Conservation (phyloP, 1,140 invertebrate genomes). For the Panagrolaimus sp. region DNA sequence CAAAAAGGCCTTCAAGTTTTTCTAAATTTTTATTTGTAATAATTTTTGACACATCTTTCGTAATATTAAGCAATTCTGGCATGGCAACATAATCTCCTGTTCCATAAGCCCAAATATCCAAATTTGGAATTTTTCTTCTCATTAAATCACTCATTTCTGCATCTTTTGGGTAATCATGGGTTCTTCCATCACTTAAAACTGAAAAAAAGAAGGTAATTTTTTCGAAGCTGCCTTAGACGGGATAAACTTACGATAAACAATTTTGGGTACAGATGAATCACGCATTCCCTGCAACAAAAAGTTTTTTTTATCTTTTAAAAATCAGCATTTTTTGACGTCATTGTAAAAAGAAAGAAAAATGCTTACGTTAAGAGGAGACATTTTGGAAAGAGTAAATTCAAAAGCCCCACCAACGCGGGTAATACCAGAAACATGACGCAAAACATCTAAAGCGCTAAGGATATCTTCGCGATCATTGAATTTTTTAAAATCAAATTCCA, state of each 20-base stretch:
- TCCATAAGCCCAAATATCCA: conserved; percentile 58
- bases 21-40: conserved; percentile 57
- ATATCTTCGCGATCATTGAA: conserved; percentile 49
- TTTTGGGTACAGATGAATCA: conserved; percentile 49
- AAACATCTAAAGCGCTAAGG: conserved; percentile 47
- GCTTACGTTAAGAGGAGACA: conserved; percentile 38
- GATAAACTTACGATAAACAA: conserved; percentile 33
- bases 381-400: conserved; percentile 50
- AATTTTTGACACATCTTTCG: conserved; percentile 50
- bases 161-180: conserved; percentile 56
- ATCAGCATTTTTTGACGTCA: conserved; percentile 5
- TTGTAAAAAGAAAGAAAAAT: conserved; percentile 2
- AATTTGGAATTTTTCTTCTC: conserved; percentile 43
- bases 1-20: conserved; percentile 49
- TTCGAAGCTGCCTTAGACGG: too few relatives aligned
- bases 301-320: conserved; percentile 10
- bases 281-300: conserved; percentile 51
- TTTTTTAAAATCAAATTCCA: conserved; percentile 57
- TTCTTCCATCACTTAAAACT: conserved; percentile 55
- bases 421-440: conserved; percentile 56
- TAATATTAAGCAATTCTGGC: conserved; percentile 54
- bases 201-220: not conserved
- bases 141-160: conserved; percentile 30
- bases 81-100: conserved; percentile 59
- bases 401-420: conserved; percentile 55